These are phyloP conservation scores for Anthrax anthrax DNA, from an alignment of 2,888 invertebrate species.

Conservation along the genomic window DNA sequence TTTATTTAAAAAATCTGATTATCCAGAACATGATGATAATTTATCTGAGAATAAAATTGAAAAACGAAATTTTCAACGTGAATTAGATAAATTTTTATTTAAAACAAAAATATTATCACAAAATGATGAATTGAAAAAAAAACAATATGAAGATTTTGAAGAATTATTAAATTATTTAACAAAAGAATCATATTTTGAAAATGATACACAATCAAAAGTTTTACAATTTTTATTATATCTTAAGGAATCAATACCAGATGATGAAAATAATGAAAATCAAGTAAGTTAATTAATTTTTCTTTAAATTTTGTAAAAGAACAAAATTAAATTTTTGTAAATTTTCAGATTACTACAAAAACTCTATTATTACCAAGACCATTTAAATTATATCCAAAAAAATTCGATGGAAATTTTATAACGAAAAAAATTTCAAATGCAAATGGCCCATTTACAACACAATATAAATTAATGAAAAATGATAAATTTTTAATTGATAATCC, in stretches of 20 bases:
- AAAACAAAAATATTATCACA: conserved; percentile 18
- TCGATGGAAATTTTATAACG: neutral
- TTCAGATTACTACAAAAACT: conserved; percentile 4
- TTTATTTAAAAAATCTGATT: conserved; percentile 19
- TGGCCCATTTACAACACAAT: neutral
- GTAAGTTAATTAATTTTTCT: too few species aligned
- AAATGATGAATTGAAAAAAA: conserved; percentile 13
- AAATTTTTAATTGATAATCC: neutral
- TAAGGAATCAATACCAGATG: conserved; percentile 14
- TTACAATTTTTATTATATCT: conserved; percentile 17
- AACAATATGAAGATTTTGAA: conserved; percentile 17
- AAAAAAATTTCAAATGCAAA: neutral
- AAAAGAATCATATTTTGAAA: conserved; percentile 15
- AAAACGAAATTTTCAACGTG: too few species aligned
- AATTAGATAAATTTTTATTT: conserved; percentile 19
- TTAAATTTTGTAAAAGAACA: too few species aligned
- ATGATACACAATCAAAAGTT: conserved; percentile 16
- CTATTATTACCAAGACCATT: conserved; percentile 21
- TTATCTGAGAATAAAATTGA: conserved; percentile 15
- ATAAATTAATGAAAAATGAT: neutral
- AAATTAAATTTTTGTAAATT: neutral
- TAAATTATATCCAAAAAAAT: conserved; percentile 16
- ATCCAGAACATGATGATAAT: conserved; percentile 11
- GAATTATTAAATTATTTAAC: conserved; percentile 15
- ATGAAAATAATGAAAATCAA: too few species aligned